A percentile compares a stretch with the other conserved stretches of the same genome.
Conservation (phyloP, 1,140 invertebrate genomes). For the Brachionus angularis region DNA sequence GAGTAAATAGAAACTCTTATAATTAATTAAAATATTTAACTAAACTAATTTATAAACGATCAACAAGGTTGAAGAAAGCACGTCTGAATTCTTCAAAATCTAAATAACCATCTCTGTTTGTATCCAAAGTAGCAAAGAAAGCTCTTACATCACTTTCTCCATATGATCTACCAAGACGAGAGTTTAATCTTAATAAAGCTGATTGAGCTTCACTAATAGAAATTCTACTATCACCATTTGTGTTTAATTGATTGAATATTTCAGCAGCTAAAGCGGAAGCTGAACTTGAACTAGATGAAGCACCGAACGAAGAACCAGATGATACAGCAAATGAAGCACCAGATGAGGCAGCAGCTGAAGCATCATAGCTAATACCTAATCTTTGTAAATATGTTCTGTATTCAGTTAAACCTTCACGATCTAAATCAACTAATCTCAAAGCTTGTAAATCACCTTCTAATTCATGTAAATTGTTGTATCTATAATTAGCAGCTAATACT, state of each 20-base stretch:
- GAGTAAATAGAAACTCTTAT: too few relatives aligned
- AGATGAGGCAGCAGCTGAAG: background rate
- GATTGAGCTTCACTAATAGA: conserved; percentile 28
- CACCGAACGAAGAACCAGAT: conserved; percentile 15
- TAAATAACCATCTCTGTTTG: conserved; percentile 22
- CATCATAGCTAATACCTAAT: conserved; percentile 31
- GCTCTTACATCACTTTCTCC: conserved; percentile 20
- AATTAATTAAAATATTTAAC: too few relatives aligned
- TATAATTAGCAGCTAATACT: conserved; percentile 32
- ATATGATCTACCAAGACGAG: conserved; percentile 22
- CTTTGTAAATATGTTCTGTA: conserved; percentile 34
- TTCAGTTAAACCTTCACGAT: conserved; percentile 35
- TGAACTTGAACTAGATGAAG: conserved; percentile 26
- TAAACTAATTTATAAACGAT: too few relatives aligned
- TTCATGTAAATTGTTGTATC: conserved; percentile 38
- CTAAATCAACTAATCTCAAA: conserved; percentile 28
- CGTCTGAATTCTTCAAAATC: conserved; percentile 20
- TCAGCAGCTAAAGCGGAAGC: conserved; percentile 16
- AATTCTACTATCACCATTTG: background rate
- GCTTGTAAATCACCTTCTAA: conserved; percentile 37
- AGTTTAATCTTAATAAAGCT: conserved; percentile 30
- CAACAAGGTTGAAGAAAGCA: conserved; percentile 21
- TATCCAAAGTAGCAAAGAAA: conserved; percentile 9
- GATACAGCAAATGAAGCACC: background rate
- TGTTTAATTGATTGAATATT: conserved; percentile 29